phyloP scores from a whole-genome alignment of 2,888 invertebrate species.

The Acanthosepion esculentum region DNA sequence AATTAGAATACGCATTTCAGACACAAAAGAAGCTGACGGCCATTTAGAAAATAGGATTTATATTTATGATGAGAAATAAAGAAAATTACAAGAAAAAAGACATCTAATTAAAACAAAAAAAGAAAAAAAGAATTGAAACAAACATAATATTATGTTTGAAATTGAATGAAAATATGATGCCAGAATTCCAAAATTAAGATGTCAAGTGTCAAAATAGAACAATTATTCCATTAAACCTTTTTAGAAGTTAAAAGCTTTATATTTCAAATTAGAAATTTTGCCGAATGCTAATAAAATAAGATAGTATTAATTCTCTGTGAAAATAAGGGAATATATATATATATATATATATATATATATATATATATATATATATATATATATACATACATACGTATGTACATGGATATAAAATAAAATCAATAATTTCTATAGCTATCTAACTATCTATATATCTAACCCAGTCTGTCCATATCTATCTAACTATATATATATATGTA shows the following conservation, averaged over 20 bases:
- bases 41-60: background rate
- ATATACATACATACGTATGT: background rate
- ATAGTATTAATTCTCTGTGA: background rate
- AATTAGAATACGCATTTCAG: background rate
- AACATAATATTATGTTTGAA: background rate
- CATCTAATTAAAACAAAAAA: background rate
- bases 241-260: background rate
- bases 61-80: background rate
- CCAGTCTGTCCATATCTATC: too few species aligned
- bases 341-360: constrained; percentile 33
- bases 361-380: background rate
- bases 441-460: too few species aligned
- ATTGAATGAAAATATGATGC: background rate
- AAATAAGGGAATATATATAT: background rate
- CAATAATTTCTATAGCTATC: too few species aligned
- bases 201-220: background rate
- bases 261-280: background rate
- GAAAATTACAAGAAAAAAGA: background rate
- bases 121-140: background rate
- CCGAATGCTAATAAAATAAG: background rate
- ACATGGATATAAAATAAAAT: background rate
- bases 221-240: background rate
- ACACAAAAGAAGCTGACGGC: background rate
- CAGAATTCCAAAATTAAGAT: background rate
- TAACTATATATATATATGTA: too few species aligned